Evolutionary conservation across 2,888 invertebrate genomes (phyloP), one percentile per base, ranked within the genome.

Genomic region (Idaea straminata): DNA sequence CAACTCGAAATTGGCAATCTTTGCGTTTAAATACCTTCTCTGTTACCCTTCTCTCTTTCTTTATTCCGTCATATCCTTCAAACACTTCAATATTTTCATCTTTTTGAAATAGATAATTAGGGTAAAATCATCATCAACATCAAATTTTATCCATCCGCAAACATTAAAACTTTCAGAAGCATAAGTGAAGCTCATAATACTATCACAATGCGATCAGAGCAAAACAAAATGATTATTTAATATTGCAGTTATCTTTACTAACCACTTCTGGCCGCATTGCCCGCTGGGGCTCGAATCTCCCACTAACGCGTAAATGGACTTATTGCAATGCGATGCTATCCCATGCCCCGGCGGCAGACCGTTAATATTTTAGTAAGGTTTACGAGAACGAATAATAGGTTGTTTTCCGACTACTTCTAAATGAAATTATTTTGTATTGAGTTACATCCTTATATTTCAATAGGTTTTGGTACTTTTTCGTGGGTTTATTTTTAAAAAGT

Each of bases 301-400:
- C 73, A 79, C 78, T 77, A 80, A 84, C 76, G 81, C 80, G 81
- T 83, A 83, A 85, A 84, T 83, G 77, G 79, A 83, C 77, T 83
- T 85, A 83, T 82, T 80, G 80, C 78, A 79, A 81, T 73, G 75
- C 77, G 77, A 80, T 78, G 73, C 76, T 71, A 74, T 71, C 74
- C 74, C 76, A 78, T 79, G 66, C 67, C 69, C 47, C 47, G 10
- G 47, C 64, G 71, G 72, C 61, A 68, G 69, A 66, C 67, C 75
- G 78, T 81, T 78, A 82, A 79, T 82, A 78, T 79, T 78, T 77
- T 77, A 84, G 77, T 76, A 74, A 71, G 72, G 74, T 77, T 79
- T 79, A 74, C 70, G 72, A 74, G 75, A 78, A 79, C 73, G 69
- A 78, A 81, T 83, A 77, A 77, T 74, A 64, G 70, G 68, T 74